Base-by-base conservation (phyloP, 37 sponge, comb jelly and placozoan genomes). In the Theonella swinhoei region DNA sequence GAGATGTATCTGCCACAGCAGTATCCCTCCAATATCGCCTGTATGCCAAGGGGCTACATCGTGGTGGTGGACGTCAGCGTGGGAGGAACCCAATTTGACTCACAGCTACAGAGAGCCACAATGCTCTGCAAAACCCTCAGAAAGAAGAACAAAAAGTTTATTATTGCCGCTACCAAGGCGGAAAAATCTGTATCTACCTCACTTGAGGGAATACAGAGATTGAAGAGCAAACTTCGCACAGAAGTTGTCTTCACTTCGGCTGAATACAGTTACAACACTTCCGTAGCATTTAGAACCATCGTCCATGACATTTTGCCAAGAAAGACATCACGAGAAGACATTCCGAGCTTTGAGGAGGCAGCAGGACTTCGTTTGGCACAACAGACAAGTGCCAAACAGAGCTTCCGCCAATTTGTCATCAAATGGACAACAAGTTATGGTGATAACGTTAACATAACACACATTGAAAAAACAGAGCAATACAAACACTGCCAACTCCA, bases 141-240 rank as follows among this genome's bases (percentile, higher is more conserved):
- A 35, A 93, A 88, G n/a, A 41, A 75, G 58, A 68, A 75, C 28
- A 34, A 25, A 68, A 85, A 85, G 73, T 76, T 72, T 39, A 77
- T 85, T 61, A 63, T 93, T 42, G 93, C 62, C 0, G 83, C 81
- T 26, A 85, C 93, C 7, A 93, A 93, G 43, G 31, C 83, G 20
- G 93, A 93, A n/a, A 42, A 54, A 17, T 7, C 29, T 11, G 32
- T 62, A 28, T 5, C 37, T 0, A 23, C 37, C 0, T 77, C 88
- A 2, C 22, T 92, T 17, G 71, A 74, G 0, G 61, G 40, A 17
- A 39, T 84, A 19, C 29, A 78, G 8, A 63, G 80, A 22, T 31
- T 87, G 64, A 39, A 70, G 24, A 47, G 68, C 43, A 83, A 80
- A 38, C 7, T 47, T 14, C 11, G 54, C 54, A 40, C 83, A 1